Evolutionary conservation across 2,113 vertebrate genomes (phyloP), one percentile per base, ranked within the genome.

Genomic region (Brachyistius frenatus): DNA sequence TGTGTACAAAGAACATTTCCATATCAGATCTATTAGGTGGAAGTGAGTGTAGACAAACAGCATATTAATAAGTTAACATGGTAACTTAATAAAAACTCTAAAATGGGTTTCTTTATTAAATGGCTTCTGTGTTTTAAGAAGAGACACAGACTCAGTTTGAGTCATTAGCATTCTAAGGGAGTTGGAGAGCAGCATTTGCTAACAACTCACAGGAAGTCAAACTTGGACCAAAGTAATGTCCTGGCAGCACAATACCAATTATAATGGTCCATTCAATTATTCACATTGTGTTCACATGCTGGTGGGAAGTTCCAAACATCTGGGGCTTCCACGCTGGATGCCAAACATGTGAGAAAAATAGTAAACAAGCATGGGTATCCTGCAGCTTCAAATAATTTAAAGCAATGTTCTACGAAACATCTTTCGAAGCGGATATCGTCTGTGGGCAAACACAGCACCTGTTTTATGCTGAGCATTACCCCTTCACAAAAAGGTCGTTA

Each of bases 221-320:
- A 78, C 39, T 66, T 86, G 77, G 73, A 78, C 46, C 57, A 36
- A 31, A 63, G 65, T 76, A 41, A 37, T 56, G 71, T 78, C 44
- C 67, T 61, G 60, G 67, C 32, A 50, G 71, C 62, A 62, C 50
- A 53, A 46, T 78, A 36, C 60, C 37, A 81, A 87, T 87, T 87
- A 85, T 75, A 85, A 73, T 6, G 50, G 52, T 75, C 6, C 49
- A 35, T 66, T 66, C 63, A 39, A 23, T 70, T 75, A 14, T 53
- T 60, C 56, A 78, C 36, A 31, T 78, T 76, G 73, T 81, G 54
- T 73, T 73, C 62, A 69, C 76, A 78, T 72, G 69, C 76, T 73
- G 82, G 47, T 72, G 69, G 76, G 69, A 72, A 54, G 69, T 57
- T 78, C 70, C 80, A 83, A 81, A 83, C 88, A 89, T 83, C 81